A percentile compares a stretch with the other conserved stretches of the same genome.
Conservation (phyloP, 2,113 vertebrate genomes). For the Danionella cerebrum region DNA sequence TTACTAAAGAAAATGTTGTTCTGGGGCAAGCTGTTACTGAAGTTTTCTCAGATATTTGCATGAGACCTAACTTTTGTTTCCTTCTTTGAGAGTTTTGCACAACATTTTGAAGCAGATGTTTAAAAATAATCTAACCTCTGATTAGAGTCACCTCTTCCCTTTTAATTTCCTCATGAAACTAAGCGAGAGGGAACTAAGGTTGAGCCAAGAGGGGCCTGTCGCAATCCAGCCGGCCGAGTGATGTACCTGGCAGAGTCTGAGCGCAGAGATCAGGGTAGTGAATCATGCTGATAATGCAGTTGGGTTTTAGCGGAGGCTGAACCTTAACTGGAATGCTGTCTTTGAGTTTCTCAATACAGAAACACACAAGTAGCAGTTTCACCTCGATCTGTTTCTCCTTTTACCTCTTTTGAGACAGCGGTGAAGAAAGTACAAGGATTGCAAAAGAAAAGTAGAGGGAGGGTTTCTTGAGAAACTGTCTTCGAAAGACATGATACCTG, state of each 20-base stretch:
- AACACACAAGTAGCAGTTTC: slow-evolving; percentile 46
- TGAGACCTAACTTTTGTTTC: slow-evolving; percentile 43
- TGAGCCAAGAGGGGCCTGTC: slow-evolving; percentile 59
- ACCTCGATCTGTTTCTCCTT: slow-evolving; percentile 49
- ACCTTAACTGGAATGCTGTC: slow-evolving; percentile 40
- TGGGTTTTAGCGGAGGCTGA: slow-evolving; percentile 24
- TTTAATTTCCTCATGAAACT: slow-evolving; percentile 72
- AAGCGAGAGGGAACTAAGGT: slow-evolving; percentile 66
- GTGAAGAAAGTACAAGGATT: slow-evolving; percentile 36
- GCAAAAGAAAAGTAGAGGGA: slow-evolving; percentile 32
- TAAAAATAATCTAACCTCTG: slow-evolving; percentile 56
- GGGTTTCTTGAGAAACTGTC: slow-evolving; percentile 6
- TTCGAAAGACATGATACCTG: slow-evolving; percentile 20
- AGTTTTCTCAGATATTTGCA: not conserved
- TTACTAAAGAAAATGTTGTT: no score
- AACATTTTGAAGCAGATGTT: slow-evolving; percentile 47
- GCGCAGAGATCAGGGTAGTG: slow-evolving; percentile 33
- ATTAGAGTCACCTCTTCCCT: slow-evolving; percentile 72
- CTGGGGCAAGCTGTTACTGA: no score
- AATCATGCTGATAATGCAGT: slow-evolving; percentile 47
- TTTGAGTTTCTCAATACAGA: slow-evolving; percentile 44
- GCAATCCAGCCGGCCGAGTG: slow-evolving; percentile 45
- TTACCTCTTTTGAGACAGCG: slow-evolving; percentile 43
- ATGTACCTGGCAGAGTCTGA: slow-evolving; percentile 44
- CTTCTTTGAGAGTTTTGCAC: slow-evolving; percentile 39